Conservation (phyloP, 2,113 vertebrate species). For the Megalops atlanticus region DNA sequence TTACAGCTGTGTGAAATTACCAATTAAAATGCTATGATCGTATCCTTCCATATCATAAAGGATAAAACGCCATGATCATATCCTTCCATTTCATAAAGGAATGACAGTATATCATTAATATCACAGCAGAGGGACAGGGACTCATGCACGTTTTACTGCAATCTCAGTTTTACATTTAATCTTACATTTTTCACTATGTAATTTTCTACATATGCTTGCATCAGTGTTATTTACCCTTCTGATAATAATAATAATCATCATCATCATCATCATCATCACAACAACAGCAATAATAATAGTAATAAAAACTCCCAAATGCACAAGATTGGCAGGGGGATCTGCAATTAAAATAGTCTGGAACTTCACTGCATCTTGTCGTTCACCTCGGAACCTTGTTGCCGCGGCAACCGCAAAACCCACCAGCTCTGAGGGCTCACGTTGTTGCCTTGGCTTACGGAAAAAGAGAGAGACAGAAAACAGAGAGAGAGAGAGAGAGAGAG, state of each 20-base stretch:
- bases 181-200: not conserved
- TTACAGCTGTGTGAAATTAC: not conserved
- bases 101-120: not conserved
- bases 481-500: not conserved
- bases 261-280: no score
- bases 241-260: not conserved
- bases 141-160: not conserved
- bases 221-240: not conserved
- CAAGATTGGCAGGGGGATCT: conserved; percentile 7
- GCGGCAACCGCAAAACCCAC: conserved; percentile 19
- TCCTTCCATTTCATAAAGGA: not conserved
- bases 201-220: not conserved
- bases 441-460: not conserved
- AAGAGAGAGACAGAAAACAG: not conserved
- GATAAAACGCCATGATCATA: not conserved
- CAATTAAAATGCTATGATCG: not conserved
- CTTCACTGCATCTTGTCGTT: not conserved
- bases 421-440: not conserved
- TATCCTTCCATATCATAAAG: not conserved
- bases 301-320: not conserved
- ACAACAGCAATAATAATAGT: not conserved
- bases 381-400: conserved; percentile 31
- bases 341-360: conserved; percentile 29
- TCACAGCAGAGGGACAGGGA: not conserved
- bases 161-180: not conserved